These are phyloP conservation scores for Dusona sp. DNA, from an alignment of 2,888 invertebrate species.

Conservation along the genomic window DNA sequence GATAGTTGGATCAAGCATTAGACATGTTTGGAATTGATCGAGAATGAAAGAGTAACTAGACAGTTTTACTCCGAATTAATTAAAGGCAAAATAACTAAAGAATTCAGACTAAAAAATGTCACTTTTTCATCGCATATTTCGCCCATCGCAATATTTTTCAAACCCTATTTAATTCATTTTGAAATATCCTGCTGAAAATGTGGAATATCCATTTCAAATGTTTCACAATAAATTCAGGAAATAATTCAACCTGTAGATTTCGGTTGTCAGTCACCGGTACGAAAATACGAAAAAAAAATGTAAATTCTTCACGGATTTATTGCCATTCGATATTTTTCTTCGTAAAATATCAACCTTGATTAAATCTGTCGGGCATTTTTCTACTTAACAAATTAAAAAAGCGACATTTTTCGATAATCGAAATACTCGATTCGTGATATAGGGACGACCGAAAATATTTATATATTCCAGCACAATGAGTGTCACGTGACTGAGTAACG, in stretches of 20 bases:
- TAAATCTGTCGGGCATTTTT: not conserved
- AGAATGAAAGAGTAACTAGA: not conserved
- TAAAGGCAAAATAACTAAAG: not conserved
- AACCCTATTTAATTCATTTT: not conserved
- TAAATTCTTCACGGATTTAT: not conserved
- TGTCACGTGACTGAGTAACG: conserved; percentile 39
- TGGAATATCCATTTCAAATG: not conserved
- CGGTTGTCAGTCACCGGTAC: not conserved
- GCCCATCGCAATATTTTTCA: not conserved
- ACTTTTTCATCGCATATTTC: not conserved
- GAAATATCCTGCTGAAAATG: not conserved
- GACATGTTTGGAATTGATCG: not conserved
- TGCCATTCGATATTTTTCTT: not conserved
- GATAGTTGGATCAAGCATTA: not conserved
- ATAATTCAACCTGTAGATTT: not conserved
- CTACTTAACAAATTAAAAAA: not conserved
- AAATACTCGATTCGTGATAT: conserved; percentile 12
- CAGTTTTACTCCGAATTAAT: not conserved
- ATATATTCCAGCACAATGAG: conserved; percentile 17
- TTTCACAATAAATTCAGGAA: not conserved
- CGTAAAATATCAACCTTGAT: not conserved
- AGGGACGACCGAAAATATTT: not conserved
- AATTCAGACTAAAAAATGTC: not conserved
- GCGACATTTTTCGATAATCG: not conserved
- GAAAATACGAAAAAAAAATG: not conserved